A percentile compares a stretch with the other conserved stretches of the same genome.
Conservation (phyloP, 2,113 vertebrate genomes). For the Corythaeola cristata region DNA sequence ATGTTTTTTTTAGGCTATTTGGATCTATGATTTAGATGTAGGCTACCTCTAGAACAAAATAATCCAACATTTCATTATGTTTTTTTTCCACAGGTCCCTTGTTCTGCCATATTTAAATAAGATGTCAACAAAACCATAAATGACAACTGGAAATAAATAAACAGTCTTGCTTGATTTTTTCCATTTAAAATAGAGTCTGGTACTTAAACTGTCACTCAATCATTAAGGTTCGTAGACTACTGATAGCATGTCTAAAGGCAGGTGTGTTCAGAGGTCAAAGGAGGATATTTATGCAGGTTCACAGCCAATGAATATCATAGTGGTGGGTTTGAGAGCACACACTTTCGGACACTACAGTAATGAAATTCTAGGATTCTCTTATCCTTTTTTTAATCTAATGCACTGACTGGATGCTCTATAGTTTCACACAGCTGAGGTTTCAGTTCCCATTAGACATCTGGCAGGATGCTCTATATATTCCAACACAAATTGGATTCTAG, state of each 20-base stretch:
- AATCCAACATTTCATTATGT: constrained; percentile 17
- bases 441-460: constrained; percentile 58
- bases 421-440: constrained; percentile 72
- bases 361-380: constrained; percentile 45
- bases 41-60: not conserved
- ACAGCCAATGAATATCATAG: constrained; percentile 29
- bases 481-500: constrained; percentile 57
- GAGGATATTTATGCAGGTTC: constrained; percentile 51
- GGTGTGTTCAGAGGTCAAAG: constrained; percentile 58
- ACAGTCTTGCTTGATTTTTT: constrained; percentile 7
- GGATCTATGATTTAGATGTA: not conserved
- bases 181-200: constrained; percentile 40
- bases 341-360: constrained; percentile 52
- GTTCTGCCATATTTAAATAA: constrained; percentile 64
- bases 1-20: not conserved
- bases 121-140: constrained; percentile 46
- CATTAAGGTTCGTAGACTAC: constrained; percentile 58
- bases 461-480: constrained; percentile 73
- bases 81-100: constrained; percentile 5
- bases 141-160: constrained; percentile 50
- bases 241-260: constrained; percentile 55
- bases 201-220: constrained; percentile 41
- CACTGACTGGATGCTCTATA: constrained; percentile 71
- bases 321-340: constrained; percentile 39
- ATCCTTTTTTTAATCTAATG: constrained; percentile 61